A percentile compares a stretch with the other conserved stretches of the same genome.
Evolutionary conservation across 2,888 invertebrate genomes (phyloP).

Genomic region (Patella ulyssiponensis): DNA sequence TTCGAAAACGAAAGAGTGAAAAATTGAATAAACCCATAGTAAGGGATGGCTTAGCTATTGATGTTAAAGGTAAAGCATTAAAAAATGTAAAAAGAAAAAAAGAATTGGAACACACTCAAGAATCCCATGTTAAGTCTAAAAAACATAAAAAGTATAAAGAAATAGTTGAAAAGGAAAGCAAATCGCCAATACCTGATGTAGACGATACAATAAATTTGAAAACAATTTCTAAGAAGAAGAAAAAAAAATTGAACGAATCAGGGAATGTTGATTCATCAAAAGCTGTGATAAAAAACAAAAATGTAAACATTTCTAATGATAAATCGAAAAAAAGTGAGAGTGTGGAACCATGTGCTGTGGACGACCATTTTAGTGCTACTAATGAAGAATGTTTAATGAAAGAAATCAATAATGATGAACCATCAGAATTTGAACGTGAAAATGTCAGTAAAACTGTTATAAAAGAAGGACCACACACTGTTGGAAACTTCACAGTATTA

Average conservation of each 20-base stretch:
- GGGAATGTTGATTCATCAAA: constrained; percentile 11
- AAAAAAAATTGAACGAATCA: constrained; percentile 23
- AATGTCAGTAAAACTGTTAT: constrained; percentile 46
- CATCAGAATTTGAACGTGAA: constrained; percentile 53
- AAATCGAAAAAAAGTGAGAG: constrained; percentile 20
- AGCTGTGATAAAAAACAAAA: constrained; percentile 16
- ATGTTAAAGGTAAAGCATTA: no score
- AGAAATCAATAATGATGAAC: constrained; percentile 26
- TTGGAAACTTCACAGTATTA: constrained; percentile 79
- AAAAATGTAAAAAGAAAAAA: no score
- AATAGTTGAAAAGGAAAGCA: constrained; percentile 16
- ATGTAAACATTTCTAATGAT: constrained; percentile 17
- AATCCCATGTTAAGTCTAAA: background rate
- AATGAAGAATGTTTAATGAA: background rate
- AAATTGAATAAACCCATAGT: background rate
- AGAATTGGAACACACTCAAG: no score
- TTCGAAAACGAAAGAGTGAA: background rate
- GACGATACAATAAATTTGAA: constrained; percentile 13
- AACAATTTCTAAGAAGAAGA: constrained; percentile 26
- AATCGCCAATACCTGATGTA: background rate
- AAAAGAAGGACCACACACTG: constrained; percentile 45
- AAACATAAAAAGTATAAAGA: background rate
- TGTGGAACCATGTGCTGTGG: background rate
- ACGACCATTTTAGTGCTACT: constrained; percentile 21
- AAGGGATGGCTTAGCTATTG: no score